A percentile compares a stretch with the other conserved stretches of the same genome.
Evolutionary conservation across 2,113 vertebrate genomes (phyloP).

Genomic region (Ptychochromis oligacanthus): DNA sequence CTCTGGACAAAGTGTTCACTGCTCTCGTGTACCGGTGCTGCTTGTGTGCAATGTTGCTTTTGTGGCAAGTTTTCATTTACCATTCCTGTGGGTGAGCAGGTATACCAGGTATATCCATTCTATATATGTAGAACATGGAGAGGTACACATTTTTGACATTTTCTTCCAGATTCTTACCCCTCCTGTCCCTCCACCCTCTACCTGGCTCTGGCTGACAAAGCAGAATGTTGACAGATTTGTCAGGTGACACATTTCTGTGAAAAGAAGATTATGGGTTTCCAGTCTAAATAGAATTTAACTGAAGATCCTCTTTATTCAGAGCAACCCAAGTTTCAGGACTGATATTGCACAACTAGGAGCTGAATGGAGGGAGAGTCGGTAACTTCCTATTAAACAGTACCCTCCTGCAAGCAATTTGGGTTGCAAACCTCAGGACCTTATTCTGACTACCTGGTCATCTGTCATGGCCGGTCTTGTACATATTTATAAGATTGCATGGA

Average conservation of each 20-base stretch:
- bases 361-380: background rate
- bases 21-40: slow-evolving; percentile 9
- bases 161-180: background rate
- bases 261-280: background rate
- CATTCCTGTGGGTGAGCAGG: background rate
- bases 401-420: background rate
- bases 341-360: background rate
- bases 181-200: background rate
- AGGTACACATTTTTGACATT: no score
- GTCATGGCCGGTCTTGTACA: background rate
- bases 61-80: background rate
- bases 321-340: background rate
- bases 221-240: background rate
- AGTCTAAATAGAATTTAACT: background rate
- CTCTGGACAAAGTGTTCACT: slow-evolving; percentile 11
- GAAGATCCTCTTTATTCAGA: background rate
- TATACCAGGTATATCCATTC: background rate
- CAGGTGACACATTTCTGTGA: background rate
- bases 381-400: background rate
- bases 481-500: background rate
- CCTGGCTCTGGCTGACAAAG: background rate
- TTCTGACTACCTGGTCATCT: background rate
- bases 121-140: no score
- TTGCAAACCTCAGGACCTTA: background rate
- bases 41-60: slow-evolving; percentile 1